Conservation (phyloP, 2,113 vertebrate genomes). For the Notiomystis cincta region DNA sequence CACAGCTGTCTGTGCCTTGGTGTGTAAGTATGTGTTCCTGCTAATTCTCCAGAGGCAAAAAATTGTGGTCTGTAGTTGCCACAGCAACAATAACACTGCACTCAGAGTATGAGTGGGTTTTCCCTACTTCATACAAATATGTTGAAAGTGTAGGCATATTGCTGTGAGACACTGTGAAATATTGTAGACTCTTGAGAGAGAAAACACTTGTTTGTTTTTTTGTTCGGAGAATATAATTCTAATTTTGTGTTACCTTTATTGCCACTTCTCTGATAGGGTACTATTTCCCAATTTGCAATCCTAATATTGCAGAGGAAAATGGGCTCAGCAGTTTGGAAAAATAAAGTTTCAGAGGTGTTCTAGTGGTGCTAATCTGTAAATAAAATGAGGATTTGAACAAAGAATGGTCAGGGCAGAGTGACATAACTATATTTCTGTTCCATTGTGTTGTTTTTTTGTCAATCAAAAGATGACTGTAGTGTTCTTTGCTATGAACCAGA, state of each 20-base stretch:
- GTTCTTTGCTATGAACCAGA: background rate
- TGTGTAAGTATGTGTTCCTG: background rate
- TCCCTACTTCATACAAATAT: background rate
- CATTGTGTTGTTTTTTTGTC: background rate
- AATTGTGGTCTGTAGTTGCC: conserved; percentile 3
- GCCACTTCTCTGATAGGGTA: background rate
- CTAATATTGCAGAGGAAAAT: background rate
- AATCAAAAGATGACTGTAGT: background rate
- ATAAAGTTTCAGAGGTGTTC: background rate
- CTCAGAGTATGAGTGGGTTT: background rate
- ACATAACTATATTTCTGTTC: background rate
- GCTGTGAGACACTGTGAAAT: background rate
- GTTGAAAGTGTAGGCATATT: background rate
- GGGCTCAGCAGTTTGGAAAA: background rate
- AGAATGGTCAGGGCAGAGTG: background rate
- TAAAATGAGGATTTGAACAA: background rate
- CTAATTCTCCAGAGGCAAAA: background rate
- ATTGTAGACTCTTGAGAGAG: background rate
- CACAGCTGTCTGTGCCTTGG: background rate
- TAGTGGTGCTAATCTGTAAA: background rate
- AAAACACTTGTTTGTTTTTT: background rate
- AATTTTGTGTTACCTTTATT: background rate
- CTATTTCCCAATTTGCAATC: background rate
- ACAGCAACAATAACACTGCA: conserved; percentile 11
- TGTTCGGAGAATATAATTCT: background rate